Conservation (phyloP, 2,113 vertebrate species). For the Heterotilapia buettikoferi region DNA sequence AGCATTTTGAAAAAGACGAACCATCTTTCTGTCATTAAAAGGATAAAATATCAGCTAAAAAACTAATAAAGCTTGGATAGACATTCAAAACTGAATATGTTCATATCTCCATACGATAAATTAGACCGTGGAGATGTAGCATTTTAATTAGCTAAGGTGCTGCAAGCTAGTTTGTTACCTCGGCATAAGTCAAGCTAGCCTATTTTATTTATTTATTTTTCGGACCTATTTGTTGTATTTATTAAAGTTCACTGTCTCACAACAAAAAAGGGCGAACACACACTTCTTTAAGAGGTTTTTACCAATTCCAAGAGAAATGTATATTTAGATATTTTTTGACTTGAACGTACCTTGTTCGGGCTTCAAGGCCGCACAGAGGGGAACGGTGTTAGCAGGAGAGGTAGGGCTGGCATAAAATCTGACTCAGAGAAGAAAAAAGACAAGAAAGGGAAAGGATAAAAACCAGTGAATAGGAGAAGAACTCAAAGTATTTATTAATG, state of each 20-base stretch:
- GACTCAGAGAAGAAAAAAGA: neutral
- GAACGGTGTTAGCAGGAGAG: neutral
- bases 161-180: neutral
- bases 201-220: neutral
- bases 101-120: rapidly evolving
- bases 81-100: neutral
- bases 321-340: neutral
- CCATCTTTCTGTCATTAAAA: neutral
- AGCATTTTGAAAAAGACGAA: rapidly evolving
- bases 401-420: neutral
- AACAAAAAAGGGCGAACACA: rapidly evolving
- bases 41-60: neutral
- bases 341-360: neutral
- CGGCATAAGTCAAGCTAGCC: neutral
- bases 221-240: neutral
- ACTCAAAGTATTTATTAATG: rapidly evolving
- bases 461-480: neutral
- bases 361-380: neutral
- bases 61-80: neutral
- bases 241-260: neutral
- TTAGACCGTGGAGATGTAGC: neutral
- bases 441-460: neutral
- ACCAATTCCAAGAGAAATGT: neutral
- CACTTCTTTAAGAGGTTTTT: neutral
- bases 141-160: neutral